phyloP scores from a whole-genome alignment of 2,797 vertebrate species.

The Acropternis orthonyx region DNA sequence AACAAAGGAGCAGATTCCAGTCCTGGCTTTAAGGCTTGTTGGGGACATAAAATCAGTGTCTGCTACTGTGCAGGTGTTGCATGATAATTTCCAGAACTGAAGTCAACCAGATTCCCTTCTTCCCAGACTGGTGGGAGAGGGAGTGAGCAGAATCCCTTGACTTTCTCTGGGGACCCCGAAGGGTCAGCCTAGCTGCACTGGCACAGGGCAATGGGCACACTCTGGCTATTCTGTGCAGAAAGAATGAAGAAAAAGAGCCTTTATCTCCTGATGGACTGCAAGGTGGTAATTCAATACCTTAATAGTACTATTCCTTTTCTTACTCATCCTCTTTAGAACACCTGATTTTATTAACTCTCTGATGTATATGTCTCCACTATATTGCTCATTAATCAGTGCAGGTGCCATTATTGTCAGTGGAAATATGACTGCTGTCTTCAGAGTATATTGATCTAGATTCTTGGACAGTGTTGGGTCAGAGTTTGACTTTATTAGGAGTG shows the following conservation, averaged over 20 bases:
- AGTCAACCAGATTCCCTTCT: neutral
- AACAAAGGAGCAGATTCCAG: neutral
- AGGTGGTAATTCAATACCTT: neutral
- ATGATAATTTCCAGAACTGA: neutral
- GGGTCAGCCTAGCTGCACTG: neutral
- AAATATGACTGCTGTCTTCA: neutral
- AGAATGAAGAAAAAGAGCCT: neutral
- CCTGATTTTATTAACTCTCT: neutral
- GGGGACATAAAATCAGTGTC: neutral
- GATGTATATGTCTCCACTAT: neutral
- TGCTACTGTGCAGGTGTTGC: neutral
- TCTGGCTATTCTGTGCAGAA: neutral
- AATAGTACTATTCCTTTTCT: neutral
- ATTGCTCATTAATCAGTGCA: neutral
- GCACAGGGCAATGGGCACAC: neutral
- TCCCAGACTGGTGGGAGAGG: neutral
- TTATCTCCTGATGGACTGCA: neutral
- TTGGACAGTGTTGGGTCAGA: neutral
- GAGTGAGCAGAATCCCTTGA: neutral
- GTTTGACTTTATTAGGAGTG: neutral
- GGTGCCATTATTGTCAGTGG: neutral
- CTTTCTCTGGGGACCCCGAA: neutral
- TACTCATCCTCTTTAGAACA: neutral
- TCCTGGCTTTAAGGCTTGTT: neutral
- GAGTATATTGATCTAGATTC: neutral